Evolutionary conservation across 92 coral and sea anemone species (phyloP), one percentile per base, ranked within the genome.

Genomic region (Epizoanthus stellaris): DNA sequence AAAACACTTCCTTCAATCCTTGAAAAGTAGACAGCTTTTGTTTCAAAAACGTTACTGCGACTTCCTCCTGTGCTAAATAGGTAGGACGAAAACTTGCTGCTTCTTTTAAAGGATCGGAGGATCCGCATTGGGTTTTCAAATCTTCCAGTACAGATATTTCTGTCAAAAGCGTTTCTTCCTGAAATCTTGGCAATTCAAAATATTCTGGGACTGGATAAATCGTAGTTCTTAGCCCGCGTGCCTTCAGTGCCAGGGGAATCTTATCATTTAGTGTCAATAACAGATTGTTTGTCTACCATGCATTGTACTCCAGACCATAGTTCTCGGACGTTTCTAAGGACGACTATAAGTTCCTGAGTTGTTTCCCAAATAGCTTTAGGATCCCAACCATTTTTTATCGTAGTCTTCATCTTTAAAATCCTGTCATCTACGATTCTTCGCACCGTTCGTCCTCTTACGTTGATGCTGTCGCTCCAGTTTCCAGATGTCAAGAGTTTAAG

Each of bases 351-450:
- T 36, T 14, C 47, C 47, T 68, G 73, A 14, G 6, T 16, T 25
- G n/a, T 30, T 3, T 25, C 17, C 73, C 73, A 68, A 11, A 7
- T 5, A 16, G 2, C 14, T 68, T 1, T 6, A 5, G 25, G 80
- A 16, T 34, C 39, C 62, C 61, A 52, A 3, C 61, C 65, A 58
- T 75, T 34, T 75, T 54, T 75, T 4, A n/a, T 34, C 61, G 2
- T 49, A 8, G 4, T 23, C 6, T 40, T 49, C 65, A 52, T 36
- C 40, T 57, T 4, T 30, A 40, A 57, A 36, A 56, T 57, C 67
- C 67, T 76, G 12, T 57, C 82, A 63, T 76, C 23, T 42, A 57
- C 19, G 30, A 56, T 76, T 3, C 13, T 57, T 39, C 8, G 82
- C 2, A 57, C 64, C 16, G 64, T 25, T 76, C 59, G 53, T 14